These are phyloP conservation scores for Tetranychus truncatus DNA, from an alignment of 2,888 invertebrate genomes.

Conservation along the genomic window DNA sequence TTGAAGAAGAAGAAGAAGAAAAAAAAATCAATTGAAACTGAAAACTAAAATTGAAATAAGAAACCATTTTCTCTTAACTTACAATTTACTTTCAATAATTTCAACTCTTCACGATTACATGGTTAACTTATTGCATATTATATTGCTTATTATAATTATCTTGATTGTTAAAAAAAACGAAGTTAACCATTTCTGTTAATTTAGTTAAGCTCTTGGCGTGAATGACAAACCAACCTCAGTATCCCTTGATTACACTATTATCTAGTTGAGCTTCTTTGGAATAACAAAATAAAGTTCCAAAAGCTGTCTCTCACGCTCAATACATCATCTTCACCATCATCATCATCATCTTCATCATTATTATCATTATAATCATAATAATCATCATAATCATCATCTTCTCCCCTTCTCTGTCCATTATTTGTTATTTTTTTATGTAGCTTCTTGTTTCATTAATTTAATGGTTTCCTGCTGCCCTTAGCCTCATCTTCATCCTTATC, in stretches of 20 bases:
- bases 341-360: neutral
- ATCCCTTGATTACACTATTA: neutral
- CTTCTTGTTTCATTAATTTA: neutral
- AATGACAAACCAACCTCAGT: neutral
- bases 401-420: neutral
- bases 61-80: neutral
- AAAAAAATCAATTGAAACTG: too few relatives aligned
- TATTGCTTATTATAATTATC: neutral
- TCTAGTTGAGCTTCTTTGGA: neutral
- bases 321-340: neutral
- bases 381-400: neutral
- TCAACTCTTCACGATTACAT: neutral
- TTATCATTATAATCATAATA: neutral
- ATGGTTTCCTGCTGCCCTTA: neutral
- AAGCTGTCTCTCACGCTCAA: conserved; percentile 1
- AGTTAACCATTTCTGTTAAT: neutral
- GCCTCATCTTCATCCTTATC: neutral
- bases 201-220: neutral
- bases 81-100: neutral
- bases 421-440: neutral
- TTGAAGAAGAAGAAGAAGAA: neutral
- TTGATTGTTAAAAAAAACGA: neutral
- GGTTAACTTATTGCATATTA: neutral
- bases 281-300: neutral
- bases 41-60: neutral